Conservation (phyloP, 1,140 invertebrate species). For the Drosophila baimaii region DNA sequence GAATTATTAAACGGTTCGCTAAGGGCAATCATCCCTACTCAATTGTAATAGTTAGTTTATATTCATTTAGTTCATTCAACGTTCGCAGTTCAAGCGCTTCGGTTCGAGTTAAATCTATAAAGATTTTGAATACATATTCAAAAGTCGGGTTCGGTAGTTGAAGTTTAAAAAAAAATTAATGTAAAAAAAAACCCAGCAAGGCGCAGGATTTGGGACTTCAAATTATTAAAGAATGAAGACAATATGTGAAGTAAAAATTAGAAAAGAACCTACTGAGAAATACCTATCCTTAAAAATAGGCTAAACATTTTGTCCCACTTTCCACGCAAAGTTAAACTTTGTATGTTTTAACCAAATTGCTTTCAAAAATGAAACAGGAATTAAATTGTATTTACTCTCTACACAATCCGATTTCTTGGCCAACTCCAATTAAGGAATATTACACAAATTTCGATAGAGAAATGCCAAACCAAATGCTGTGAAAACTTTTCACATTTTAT, state of each 20-base stretch:
- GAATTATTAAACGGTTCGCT: background rate
- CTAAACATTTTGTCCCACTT: background rate
- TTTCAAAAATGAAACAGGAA: too few species aligned
- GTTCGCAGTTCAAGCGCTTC: background rate
- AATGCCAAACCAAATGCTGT: conserved; percentile 2
- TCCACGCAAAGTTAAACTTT: background rate
- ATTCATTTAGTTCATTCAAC: background rate
- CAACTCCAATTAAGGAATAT: conserved; percentile 11
- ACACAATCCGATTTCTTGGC: conserved; percentile 4
- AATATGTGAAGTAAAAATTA: too few species aligned
- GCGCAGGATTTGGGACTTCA: background rate
- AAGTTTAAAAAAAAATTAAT: background rate
- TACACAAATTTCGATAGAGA: conserved; percentile 3
- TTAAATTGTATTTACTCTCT: background rate
- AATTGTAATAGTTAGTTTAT: background rate
- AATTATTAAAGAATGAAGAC: too few species aligned
- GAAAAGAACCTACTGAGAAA: background rate
- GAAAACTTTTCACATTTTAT: conserved; percentile 55
- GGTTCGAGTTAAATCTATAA: background rate
- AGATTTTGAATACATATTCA: background rate
- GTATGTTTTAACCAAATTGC: background rate
- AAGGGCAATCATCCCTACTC: background rate
- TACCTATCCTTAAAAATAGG: too few species aligned
- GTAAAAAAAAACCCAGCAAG: background rate
- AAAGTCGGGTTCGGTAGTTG: background rate